phyloP scores from a whole-genome alignment of 1,140 invertebrate species.

The Pogonus chalceus region DNA sequence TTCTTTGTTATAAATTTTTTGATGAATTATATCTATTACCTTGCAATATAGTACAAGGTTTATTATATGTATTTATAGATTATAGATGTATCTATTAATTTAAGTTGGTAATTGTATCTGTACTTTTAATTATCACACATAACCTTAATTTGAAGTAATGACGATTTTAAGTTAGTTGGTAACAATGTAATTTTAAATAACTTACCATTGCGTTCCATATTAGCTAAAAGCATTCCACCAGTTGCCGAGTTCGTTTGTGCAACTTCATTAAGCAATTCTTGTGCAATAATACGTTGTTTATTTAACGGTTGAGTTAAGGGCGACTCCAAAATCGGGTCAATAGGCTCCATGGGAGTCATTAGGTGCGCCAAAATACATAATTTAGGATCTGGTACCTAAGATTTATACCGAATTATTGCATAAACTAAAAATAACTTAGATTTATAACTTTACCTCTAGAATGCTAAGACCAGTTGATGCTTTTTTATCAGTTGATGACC shows the following conservation, averaged over 20 bases:
- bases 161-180: no score
- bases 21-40: no score
- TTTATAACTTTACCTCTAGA: neutral
- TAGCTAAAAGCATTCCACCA: slow-evolving; percentile 72
- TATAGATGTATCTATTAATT: no score
- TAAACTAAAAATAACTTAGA: neutral
- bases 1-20: no score
- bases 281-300: slow-evolving; percentile 65
- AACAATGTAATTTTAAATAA: slow-evolving; percentile 12
- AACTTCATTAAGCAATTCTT: slow-evolving; percentile 66
- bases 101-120: no score
- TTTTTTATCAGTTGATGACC: neutral
- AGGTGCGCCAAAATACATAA: slow-evolving; percentile 75
- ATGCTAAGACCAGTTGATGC: neutral
- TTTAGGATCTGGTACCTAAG: slow-evolving; percentile 74
- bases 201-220: slow-evolving; percentile 76
- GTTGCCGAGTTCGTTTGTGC: slow-evolving; percentile 57
- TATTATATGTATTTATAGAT: no score
- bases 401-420: neutral
- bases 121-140: no score
- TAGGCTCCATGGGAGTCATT: slow-evolving; percentile 74
- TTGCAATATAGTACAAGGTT: no score
- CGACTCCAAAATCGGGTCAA: slow-evolving; percentile 73
- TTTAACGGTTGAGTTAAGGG: slow-evolving; percentile 64
- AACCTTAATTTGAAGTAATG: no score